Base-by-base conservation (phyloP, 2,888 invertebrate species). In the Zonitis immaculata region DNA sequence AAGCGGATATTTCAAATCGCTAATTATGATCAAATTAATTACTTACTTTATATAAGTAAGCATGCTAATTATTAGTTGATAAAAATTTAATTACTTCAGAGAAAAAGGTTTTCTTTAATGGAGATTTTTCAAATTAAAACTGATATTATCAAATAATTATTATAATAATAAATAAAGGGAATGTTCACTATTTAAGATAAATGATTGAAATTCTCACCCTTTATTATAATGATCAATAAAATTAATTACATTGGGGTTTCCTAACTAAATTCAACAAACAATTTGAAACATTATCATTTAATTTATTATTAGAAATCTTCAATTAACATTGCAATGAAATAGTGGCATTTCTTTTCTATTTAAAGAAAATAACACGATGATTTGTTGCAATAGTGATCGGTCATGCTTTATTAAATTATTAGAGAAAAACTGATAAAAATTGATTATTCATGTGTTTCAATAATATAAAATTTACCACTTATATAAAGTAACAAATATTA, bases 201-300 rank as follows among this genome's bases (percentile, higher is more conserved):
- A 35, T 35, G 16, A 3, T 35, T 35, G 16, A 35, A 45, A 49
- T 27, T 44, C 50, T 46, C 48, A 44, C 50, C 39, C 53, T 26
- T 32, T 39, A 43, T 43, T 35, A 44, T 47, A n/a, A n/a, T n/a
- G 44, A 47, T 42, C 47, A 42, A 51, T 49, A 53, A 57, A 49
- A 49, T 42, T 52, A 57, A 57, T 54, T 54, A 42, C 46, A 52
- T 57, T 45, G 47, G 50, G 30, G 45, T 47, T 47, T 39, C 42
- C 47, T 35, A 4, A 4, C 28, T 32, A 7, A 6, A 9, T 18
- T 9, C 4, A 18, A 18, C 9, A 8, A 16, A 3, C 9, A 8
- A 35, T 11, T 7, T 16, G 3, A n/a, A 35, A 35, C 35, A 35
- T 16, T 35, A 3, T 16, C 35, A 35, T 35, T 35, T 46, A 26